Conservation (phyloP, 2,113 vertebrate genomes). For the Parotia lawesii region DNA sequence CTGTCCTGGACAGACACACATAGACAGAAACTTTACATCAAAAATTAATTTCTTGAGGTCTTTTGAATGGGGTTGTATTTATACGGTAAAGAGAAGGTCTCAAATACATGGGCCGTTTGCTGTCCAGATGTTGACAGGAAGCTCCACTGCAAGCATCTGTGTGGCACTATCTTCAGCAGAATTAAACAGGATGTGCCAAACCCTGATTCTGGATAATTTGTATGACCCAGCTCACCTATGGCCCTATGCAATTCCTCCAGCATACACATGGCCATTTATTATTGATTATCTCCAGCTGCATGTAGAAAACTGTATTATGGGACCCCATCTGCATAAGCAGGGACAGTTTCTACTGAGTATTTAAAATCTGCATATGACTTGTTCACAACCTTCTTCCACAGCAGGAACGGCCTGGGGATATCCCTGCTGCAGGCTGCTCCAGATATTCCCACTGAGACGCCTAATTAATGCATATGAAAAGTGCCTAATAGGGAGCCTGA, state of each 20-base stretch:
- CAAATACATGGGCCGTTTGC: not conserved
- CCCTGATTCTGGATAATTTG: not conserved
- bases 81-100: not conserved
- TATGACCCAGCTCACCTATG: not conserved
- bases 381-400: not conserved
- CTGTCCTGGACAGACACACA: not conserved
- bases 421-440: not conserved
- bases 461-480: not conserved
- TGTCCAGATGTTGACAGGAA: not conserved
- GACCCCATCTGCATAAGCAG: not conserved
- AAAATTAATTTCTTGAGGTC: not conserved
- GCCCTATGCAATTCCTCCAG: not conserved
- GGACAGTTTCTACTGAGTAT: not conserved
- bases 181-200: not conserved
- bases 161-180: not conserved
- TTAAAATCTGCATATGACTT: not conserved
- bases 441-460: not conserved
- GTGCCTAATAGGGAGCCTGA: not conserved
- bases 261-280: not conserved
- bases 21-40: not conserved
- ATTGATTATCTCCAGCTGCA: not conserved
- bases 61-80: not conserved
- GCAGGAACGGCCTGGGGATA: not conserved
- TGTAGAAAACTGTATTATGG: not conserved
- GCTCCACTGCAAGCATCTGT: not conserved